A percentile compares a stretch with the other conserved stretches of the same genome.
phyloP scores from a whole-genome alignment of 2,113 vertebrate species.

The Ictidomys tridecemlineatus region DNA sequence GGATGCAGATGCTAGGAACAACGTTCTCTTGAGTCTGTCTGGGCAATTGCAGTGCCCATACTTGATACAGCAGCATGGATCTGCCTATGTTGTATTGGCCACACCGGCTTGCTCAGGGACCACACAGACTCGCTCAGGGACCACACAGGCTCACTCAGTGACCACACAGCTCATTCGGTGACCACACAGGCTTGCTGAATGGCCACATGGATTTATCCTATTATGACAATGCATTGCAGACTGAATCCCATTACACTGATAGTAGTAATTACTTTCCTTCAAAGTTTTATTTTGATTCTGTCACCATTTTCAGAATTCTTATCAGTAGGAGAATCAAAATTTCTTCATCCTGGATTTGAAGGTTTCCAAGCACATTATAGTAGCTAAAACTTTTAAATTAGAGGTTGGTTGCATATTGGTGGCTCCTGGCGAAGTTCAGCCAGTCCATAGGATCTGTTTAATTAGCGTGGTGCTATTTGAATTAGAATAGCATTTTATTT shows the following conservation, averaged over 20 bases:
- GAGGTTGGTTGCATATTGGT: background rate
- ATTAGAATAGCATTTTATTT: background rate
- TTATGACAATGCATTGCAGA: background rate
- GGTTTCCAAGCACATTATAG: background rate
- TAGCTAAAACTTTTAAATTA: background rate
- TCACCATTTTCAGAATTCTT: background rate
- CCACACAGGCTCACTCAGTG: background rate
- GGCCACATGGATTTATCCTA: background rate
- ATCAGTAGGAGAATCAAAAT: background rate
- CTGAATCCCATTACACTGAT: background rate
- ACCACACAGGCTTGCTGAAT: background rate
- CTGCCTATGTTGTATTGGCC: background rate
- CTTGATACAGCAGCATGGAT: background rate
- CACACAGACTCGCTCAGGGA: background rate
- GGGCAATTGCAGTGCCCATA: background rate
- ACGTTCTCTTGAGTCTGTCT: background rate
- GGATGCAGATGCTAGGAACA: background rate
- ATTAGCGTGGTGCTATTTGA: background rate
- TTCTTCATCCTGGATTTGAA: background rate
- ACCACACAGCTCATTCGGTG: too few species aligned
- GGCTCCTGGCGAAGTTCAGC: background rate
- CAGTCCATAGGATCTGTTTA: background rate
- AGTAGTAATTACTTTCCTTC: background rate
- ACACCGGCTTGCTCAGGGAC: background rate
- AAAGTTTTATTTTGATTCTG: background rate